These are phyloP conservation scores for Epistrophe eligans DNA, from an alignment of 2,888 invertebrate genomes.

Conservation along the genomic window DNA sequence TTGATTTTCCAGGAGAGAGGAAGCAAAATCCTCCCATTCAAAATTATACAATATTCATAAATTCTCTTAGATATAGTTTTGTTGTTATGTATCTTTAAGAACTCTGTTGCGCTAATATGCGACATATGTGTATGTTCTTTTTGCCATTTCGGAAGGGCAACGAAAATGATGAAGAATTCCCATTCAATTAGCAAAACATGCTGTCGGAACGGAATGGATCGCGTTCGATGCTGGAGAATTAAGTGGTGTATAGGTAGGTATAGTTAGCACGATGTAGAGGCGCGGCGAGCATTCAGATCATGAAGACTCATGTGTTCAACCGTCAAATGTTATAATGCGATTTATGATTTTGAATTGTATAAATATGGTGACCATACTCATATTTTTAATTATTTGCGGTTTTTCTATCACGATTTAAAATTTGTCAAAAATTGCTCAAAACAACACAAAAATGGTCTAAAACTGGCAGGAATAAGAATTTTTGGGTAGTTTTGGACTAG, in stretches of 20 bases:
- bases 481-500: no score
- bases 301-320: conserved; percentile 37
- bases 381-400: no score
- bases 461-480: no score
- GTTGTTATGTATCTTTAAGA: conserved; percentile 32
- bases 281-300: neutral
- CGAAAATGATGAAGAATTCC: conserved; percentile 62
- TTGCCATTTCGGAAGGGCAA: conserved; percentile 15
- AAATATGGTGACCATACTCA: conserved; percentile 2
- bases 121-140: conserved; percentile 39
- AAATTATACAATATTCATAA: conserved; percentile 9
- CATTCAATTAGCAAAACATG: conserved; percentile 74
- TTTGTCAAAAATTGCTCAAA: no score
- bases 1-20: conserved; percentile 40
- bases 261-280: conserved; percentile 46
- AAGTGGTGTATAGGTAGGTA: conserved; percentile 54
- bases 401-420: no score
- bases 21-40: no score
- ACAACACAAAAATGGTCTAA: no score
- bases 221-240: conserved; percentile 69
- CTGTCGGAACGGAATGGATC: conserved; percentile 57
- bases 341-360: conserved; percentile 38
- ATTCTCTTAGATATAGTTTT: conserved; percentile 44
- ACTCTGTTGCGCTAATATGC: neutral
- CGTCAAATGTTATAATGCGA: conserved; percentile 46